A percentile compares a stretch with the other conserved stretches of the same genome.
These are phyloP conservation scores for Daphoenositta chrysoptera DNA, from an alignment of 2,113 vertebrate genomes.

Conservation along the genomic window DNA sequence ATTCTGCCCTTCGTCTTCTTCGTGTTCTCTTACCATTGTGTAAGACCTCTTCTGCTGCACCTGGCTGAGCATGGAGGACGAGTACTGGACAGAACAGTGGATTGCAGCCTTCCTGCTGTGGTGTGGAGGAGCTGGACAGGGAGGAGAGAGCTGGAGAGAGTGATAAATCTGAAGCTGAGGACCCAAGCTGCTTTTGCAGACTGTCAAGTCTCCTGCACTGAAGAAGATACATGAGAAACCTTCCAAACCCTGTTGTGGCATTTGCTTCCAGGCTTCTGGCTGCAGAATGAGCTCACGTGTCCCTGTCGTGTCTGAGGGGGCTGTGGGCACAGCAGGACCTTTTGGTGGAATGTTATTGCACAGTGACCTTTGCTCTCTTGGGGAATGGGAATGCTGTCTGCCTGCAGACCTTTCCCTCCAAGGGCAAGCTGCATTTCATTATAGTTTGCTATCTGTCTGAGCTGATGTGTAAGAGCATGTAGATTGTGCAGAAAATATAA, in stretches of 20 bases:
- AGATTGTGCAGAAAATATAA: background rate
- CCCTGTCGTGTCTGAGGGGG: background rate
- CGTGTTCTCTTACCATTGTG: fast-evolving
- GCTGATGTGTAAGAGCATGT: background rate
- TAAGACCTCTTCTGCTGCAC: background rate
- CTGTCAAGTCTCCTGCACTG: background rate
- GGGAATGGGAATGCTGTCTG: background rate
- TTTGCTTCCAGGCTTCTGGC: background rate
- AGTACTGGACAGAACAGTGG: background rate
- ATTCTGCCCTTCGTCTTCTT: background rate
- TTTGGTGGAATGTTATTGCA: background rate
- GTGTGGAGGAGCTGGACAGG: fast-evolving
- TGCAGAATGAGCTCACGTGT: background rate
- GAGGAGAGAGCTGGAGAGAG: background rate
- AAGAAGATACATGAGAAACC: background rate
- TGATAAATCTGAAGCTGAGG: background rate
- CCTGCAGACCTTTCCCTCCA: background rate
- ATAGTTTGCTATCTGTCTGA: background rate
- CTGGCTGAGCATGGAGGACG: background rate
- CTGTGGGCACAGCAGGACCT: background rate
- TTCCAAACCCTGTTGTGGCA: background rate
- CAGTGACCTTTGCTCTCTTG: background rate
- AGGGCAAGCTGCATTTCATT: background rate
- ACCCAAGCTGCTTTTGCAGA: background rate
- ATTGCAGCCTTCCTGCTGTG: background rate